Evolutionary conservation across 37 sponge, comb jelly and placozoan species (phyloP), one percentile per base, ranked within the genome.

Genomic region (Mnemiopsis leidyi): DNA sequence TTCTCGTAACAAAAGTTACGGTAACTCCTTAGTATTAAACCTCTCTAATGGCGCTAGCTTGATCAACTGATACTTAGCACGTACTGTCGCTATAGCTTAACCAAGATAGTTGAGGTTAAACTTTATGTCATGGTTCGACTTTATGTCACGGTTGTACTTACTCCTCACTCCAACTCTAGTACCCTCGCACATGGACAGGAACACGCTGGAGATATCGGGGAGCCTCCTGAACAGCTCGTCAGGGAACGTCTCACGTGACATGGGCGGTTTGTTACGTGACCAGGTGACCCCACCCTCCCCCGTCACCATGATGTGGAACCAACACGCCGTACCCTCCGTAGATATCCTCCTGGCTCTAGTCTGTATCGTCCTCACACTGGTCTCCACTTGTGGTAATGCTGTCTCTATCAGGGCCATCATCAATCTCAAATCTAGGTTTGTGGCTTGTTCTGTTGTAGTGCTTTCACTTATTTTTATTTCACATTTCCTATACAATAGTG

Each of bases 341-440:
- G 82, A 82, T 34, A 82, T 82, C 38, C 23, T 82, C 31, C 38
- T 82, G 7, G 82, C 82, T 36, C 5, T 82, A 2, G 36, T 82
- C 23, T 82, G 82, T 23, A 82, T 82, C 36, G 37, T 34, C 36
- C 82, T 82, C 36, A 82, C 82, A 13, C 35, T 82, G 3, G 35
- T 82, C 37, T 82, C 82, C 23, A 82, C 82, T 36, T 82, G 82
- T 82, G 82, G 82, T 7, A 82, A 82, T 30, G 35, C 82, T 29
- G 37, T 82, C 37, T 23, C 82, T 36, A 82, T 82, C 82, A 30
- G 82, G 30, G 36, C 82, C 23, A 82, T 82, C 23, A 29, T 82
- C 36, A 30, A 34, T 5, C 82, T 82, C 7, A 30, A 34, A 30
- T 23, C 82, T 23, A 82, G 38, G 82, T 82, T 29, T 36, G 38